These are phyloP conservation scores for Brienomyrus brachyistius DNA, from an alignment of 2,113 vertebrate species.

Conservation along the genomic window DNA sequence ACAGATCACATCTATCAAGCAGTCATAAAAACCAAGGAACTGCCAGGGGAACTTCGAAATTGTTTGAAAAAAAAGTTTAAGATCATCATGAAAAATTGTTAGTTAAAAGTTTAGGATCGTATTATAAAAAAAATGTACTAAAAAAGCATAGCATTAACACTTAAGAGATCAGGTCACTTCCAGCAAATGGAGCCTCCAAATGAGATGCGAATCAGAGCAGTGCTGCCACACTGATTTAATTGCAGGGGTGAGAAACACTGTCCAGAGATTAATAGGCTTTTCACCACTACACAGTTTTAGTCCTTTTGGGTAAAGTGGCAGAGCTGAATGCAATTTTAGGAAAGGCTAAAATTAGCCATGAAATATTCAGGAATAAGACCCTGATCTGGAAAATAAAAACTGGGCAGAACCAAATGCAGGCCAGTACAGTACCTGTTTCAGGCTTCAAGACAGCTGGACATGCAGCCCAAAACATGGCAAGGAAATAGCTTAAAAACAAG, in stretches of 20 bases:
- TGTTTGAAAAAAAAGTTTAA: not conserved
- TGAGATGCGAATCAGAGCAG: not conserved
- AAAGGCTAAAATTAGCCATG: not conserved
- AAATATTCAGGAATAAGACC: not conserved
- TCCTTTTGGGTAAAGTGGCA: not conserved
- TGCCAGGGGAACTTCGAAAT: not conserved
- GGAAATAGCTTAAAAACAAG: not conserved
- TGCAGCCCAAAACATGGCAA: not conserved
- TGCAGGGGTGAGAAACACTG: not conserved
- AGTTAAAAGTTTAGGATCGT: not conserved
- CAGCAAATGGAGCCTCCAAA: not conserved
- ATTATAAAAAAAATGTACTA: not conserved
- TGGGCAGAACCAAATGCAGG: not conserved
- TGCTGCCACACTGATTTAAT: not conserved
- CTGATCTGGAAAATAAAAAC: not conserved
- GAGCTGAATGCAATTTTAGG: not conserved
- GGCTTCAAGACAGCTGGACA: not conserved
- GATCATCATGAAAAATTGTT: not conserved
- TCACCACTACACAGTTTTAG: not conserved
- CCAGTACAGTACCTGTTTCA: not conserved
- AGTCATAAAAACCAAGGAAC: not conserved
- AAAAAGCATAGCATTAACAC: not conserved
- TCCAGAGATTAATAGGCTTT: not conserved
- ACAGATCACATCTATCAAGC: not conserved
- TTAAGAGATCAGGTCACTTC: not conserved